Evolutionary conservation across 1,140 invertebrate species (phyloP), one percentile per base, ranked within the genome.

Genomic region (Aphaenogaster ashmeadi): DNA sequence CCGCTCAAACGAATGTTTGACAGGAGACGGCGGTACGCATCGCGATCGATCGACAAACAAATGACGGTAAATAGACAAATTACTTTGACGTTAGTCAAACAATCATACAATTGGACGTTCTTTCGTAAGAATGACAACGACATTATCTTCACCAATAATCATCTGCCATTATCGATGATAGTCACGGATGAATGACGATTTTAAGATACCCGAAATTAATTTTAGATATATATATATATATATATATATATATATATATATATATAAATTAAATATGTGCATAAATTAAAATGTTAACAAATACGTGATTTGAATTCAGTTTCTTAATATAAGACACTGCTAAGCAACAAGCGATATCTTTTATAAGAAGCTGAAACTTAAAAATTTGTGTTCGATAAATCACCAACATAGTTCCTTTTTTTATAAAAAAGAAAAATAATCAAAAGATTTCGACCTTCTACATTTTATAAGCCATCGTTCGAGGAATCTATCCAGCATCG

Each of bases 31-130:
- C 18, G 41, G 41, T 9, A 44, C 13, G 15, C 33, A 50, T 41
- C n/a, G 67, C 71, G 72, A 90, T 89, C 78, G 85, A 90, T 90
- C 58, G 41, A 27, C 38, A 58, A 56, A 33, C 84, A 83, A 56
- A 89, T 88, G 86, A 69, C 18, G 27, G 78, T 77, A 90, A 90
- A 89, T 50, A 87, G 44, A 56, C 52, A 77, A 89, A 83, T 84
- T 89, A 47, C 79, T 62, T 15, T 56, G 78, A 80, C 72, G 44
- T 60, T 83, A 58, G 54, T 87, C 58, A 78, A 87, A 89, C 52
- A 87, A 75, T 38, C 38, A n/a, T 69, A 62, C 87, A 80, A 64
- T 74, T 54, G 18, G 15, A 38, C 6, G 8, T 2, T 64, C 8
- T 47, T 79, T 27, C 5, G 36, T 36, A 54, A 71, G 27, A 11